Conservation (phyloP, 2,113 vertebrate genomes). For the Limnothrissa miodon region DNA sequence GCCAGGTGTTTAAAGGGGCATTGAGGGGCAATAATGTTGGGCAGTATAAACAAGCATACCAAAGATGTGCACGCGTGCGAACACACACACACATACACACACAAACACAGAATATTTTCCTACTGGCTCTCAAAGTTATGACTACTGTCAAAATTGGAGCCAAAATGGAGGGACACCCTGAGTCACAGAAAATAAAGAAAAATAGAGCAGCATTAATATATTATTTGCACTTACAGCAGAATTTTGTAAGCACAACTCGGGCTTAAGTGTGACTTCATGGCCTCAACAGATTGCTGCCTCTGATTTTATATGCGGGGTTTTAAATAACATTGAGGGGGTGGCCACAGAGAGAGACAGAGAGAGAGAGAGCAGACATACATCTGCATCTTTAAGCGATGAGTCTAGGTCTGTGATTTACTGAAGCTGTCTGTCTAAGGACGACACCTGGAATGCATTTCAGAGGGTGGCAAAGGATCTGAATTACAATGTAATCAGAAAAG, state of each 20-base stretch:
- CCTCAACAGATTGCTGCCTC: background rate
- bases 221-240: background rate
- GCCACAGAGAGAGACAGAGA: background rate
- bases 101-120: background rate
- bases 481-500: conserved; percentile 1
- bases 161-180: background rate
- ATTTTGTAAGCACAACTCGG: conserved; percentile 7
- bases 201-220: background rate
- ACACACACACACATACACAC: background rate
- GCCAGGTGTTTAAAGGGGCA: background rate
- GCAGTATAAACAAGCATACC: background rate
- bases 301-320: conserved; percentile 6
- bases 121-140: background rate
- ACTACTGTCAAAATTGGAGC: background rate
- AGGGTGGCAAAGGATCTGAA: background rate
- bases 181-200: background rate
- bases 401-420: background rate
- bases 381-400: background rate
- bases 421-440: conserved; percentile 9
- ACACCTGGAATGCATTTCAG: conserved; percentile 13
- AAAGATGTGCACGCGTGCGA: background rate
- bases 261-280: conserved; percentile 13
- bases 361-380: background rate
- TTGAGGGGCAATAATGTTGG: background rate
- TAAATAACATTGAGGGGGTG: conserved; percentile 7